Conservation (phyloP, 2,113 vertebrate species). For the Centrocercus urophasianus region DNA sequence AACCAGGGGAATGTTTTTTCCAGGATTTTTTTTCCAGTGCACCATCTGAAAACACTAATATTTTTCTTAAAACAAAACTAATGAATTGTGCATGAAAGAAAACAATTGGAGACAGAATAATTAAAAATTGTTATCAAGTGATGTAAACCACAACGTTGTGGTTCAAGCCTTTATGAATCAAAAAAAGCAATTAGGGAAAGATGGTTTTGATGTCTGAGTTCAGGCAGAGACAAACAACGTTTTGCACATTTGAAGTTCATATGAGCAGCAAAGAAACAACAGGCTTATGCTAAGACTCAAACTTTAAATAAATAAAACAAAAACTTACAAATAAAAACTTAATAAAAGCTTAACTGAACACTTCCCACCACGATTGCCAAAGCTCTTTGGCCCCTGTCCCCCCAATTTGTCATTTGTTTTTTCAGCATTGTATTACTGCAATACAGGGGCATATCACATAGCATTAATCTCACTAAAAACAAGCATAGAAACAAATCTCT, state of each 20-base stretch:
- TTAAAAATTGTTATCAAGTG: slow-evolving; percentile 29
- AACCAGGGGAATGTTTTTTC: not conserved
- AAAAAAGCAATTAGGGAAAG: slow-evolving; percentile 50
- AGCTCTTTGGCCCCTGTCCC: not conserved
- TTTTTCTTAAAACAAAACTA: slow-evolving; percentile 19
- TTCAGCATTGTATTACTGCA: not conserved
- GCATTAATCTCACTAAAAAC: not conserved
- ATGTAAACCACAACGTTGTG: slow-evolving; percentile 15
- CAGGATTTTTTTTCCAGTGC: not conserved
- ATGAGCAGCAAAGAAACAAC: slow-evolving; percentile 5
- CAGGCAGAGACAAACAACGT: not conserved
- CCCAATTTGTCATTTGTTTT: not conserved
- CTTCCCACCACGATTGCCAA: not conserved
- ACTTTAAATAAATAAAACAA: not conserved
- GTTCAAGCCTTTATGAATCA: slow-evolving; percentile 25
- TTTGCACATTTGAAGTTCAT: not conserved
- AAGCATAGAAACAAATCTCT: not conserved
- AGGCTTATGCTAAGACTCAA: slow-evolving; percentile 10
- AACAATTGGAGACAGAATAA: slow-evolving; percentile 17
- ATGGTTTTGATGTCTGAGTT: not conserved
- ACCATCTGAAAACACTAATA: not conserved
- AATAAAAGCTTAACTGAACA: not conserved
- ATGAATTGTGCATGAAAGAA: slow-evolving; percentile 24
- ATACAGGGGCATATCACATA: not conserved
- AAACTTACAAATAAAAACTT: not conserved